A percentile compares a stretch with the other conserved stretches of the same genome.
phyloP scores from a whole-genome alignment of 2,888 invertebrate genomes.

The Cinara cedri region DNA sequence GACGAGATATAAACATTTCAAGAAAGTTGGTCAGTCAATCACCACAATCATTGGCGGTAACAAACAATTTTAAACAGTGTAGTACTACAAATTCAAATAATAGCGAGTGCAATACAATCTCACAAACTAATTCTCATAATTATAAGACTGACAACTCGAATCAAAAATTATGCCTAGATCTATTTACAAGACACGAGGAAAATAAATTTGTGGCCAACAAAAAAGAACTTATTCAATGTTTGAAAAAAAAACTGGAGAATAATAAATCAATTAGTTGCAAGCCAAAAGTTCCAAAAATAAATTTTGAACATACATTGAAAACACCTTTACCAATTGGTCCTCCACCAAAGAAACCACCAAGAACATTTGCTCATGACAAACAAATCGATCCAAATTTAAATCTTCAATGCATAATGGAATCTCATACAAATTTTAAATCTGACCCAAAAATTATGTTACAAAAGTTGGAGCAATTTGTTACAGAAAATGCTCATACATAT shows the following conservation, averaged over 20 bases:
- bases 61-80: conserved; percentile 27
- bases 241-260: conserved; percentile 38
- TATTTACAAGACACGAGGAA: not conserved
- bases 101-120: not conserved
- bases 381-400: not conserved
- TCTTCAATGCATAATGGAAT: conserved; percentile 19
- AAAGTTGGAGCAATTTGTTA: conserved; percentile 40
- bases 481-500: conserved; percentile 25
- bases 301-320: conserved; percentile 71
- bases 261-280: not conserved
- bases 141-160: conserved; percentile 38
- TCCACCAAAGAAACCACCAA: conserved; percentile 78
- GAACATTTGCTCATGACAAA: conserved; percentile 66
- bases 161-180: not conserved
- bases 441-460: conserved; percentile 48
- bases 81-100: conserved; percentile 4
- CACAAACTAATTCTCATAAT: not conserved
- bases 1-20: conserved; percentile 64
- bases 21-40: conserved; percentile 15
- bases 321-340: conserved; percentile 74
- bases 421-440: conserved; percentile 23
- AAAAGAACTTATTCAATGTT: conserved; percentile 12
- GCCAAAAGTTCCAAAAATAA: conserved; percentile 64
- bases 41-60: conserved; percentile 19
- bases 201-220: not conserved